Evolutionary conservation across 2,797 vertebrate genomes (phyloP), one percentile per base, ranked within the genome.

Genomic region (Cephalopachus bancanus): DNA sequence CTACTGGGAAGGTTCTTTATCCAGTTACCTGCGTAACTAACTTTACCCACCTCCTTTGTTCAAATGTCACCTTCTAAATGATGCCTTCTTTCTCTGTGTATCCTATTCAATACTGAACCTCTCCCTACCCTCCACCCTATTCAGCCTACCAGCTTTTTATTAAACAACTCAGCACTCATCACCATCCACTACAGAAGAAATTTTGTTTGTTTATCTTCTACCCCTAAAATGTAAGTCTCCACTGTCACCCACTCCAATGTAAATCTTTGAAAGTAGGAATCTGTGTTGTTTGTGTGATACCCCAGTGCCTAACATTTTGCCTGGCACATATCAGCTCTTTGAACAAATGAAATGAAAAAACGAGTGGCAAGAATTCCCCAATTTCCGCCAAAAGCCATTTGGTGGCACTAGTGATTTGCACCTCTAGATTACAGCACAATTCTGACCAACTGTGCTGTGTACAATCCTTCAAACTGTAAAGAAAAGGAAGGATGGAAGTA

Each of bases 291-390:
- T 37, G 9, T 51, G 22, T 5, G 17, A 22, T 87, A 83, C 14
- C 8, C 19, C 30, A n/a, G 49, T 22, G 33, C 33, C 30, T 87
- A n/a, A 86, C 49, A 64, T 72, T 80, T 86, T 78, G 20, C 33
- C 19, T 78, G 71, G 30, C 15, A 89, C 55, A 37, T 2, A 69
- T 20, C 1, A 75, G 55, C 33, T 57, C 49, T 76, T 92, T 15
- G 33, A 91, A 80, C 92, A 79, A 74, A 84, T 60, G 17, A 85
- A 76, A 85, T n/a, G 26, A 65, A 72, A 79, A 89, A 89, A 55
- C 16, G 24, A 92, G 28, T 7, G 19, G 19, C 10, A 69, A 75
- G 30, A 85, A 86, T 28, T 76, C 20, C 57, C 0, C 26, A 37
- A 92, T 85, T 19, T 37, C 44, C 81, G 49, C 49, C 91, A 78